phyloP scores from a whole-genome alignment of 2,797 vertebrate genomes.

The Dendrocincla tyrannina region DNA sequence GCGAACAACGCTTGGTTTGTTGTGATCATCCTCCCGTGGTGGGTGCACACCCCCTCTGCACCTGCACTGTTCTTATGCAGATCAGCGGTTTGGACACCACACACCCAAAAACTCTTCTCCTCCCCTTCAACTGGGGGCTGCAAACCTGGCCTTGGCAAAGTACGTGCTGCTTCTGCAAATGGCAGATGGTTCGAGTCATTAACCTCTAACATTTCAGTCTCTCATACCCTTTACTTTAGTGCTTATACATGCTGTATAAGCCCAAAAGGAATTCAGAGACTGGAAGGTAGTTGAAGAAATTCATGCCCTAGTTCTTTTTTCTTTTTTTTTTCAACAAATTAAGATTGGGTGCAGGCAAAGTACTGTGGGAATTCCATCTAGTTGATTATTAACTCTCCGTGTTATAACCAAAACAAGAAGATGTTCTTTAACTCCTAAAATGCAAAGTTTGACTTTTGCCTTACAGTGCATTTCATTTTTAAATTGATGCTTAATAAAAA shows the following conservation, averaged over 20 bases:
- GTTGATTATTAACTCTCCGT: background rate
- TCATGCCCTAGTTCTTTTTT: background rate
- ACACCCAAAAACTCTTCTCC: background rate
- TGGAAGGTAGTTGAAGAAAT: background rate
- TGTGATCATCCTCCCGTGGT: background rate
- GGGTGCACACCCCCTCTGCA: background rate
- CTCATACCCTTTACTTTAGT: background rate
- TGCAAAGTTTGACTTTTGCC: background rate
- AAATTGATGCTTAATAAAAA: background rate
- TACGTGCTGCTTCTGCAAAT: background rate
- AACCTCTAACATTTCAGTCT: background rate
- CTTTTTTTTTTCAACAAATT: background rate
- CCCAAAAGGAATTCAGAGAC: background rate
- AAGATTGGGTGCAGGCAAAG: background rate
- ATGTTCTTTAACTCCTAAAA: background rate
- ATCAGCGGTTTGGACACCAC: background rate
- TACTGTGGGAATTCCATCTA: background rate
- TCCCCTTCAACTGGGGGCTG: accelerated
- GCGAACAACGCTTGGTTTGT: background rate
- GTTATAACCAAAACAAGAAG: background rate
- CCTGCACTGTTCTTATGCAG: background rate
- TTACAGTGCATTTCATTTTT: background rate
- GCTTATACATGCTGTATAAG: background rate
- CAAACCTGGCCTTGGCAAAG: background rate
- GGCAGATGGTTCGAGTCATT: background rate